Evolutionary conservation across 2,113 vertebrate species (phyloP).

Genomic region (Ctenomys sociabilis): DNA sequence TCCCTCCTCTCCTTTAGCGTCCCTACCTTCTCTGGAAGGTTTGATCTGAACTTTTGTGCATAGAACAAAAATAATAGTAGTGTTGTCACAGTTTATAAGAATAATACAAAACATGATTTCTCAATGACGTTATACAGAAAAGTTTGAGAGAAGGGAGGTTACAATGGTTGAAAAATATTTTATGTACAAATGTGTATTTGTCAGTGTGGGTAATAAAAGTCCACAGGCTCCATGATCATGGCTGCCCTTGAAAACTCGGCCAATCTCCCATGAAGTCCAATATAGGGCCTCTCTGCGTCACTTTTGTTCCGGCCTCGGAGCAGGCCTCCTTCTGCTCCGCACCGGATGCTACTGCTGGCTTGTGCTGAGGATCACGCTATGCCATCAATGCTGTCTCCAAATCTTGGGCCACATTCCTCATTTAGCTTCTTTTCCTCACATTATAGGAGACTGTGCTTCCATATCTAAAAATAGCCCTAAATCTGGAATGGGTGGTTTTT

Average conservation of each 20-base stretch:
- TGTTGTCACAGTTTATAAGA: neutral
- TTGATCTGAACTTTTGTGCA: neutral
- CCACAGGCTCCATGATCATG: too few relatives aligned
- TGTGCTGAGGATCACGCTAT: too few relatives aligned
- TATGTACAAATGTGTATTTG: neutral
- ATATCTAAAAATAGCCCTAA: neutral
- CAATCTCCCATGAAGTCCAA: too few relatives aligned
- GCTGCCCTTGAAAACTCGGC: too few relatives aligned
- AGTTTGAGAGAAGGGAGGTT: neutral
- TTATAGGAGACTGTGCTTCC: neutral
- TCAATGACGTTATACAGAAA: neutral
- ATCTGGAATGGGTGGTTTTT: constrained; percentile 13
- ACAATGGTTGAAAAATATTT: neutral
- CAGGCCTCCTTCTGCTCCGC: too few relatives aligned
- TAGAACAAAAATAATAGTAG: neutral
- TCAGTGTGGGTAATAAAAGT: neutral
- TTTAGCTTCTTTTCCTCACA: neutral
- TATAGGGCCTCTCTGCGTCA: too few relatives aligned
- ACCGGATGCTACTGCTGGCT: too few relatives aligned
- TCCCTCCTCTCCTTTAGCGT: neutral
- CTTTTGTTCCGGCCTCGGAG: too few relatives aligned
- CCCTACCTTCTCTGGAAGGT: neutral
- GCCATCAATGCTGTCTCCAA: too few relatives aligned
- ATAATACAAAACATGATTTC: neutral
- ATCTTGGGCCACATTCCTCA: neutral